These are phyloP conservation scores for Pelusios castaneus DNA, from an alignment of 2,113 vertebrate genomes.

Conservation along the genomic window DNA sequence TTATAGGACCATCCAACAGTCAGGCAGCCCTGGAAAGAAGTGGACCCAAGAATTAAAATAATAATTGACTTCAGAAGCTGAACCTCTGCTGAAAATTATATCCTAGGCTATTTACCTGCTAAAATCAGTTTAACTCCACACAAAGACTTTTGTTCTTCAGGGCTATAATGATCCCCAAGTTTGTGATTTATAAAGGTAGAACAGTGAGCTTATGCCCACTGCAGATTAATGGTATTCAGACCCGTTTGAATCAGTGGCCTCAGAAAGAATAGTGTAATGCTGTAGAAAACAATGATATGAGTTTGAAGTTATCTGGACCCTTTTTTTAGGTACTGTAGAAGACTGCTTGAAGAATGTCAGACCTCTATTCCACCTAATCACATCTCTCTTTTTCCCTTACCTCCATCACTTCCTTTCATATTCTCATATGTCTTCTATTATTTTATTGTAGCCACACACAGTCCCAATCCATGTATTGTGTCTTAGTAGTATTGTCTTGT, in stretches of 20 bases:
- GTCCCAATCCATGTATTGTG: neutral
- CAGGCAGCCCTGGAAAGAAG: neutral
- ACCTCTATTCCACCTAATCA: neutral
- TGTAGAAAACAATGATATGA: neutral
- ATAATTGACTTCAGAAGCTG: neutral
- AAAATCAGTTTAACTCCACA: neutral
- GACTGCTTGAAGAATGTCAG: neutral
- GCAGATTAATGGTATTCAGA: neutral
- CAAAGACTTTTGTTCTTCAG: accelerated
- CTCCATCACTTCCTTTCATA: neutral
- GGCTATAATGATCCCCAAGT: accelerated
- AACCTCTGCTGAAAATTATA: neutral
- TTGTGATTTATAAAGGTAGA: neutral
- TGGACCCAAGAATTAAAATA: neutral
- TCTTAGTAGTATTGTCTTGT: neutral
- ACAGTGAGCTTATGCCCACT: neutral
- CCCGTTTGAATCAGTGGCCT: neutral
- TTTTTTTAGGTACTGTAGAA: neutral
- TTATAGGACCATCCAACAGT: neutral
- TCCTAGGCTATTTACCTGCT: neutral
- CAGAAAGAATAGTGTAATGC: neutral
- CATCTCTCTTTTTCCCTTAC: neutral
- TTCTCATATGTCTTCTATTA: neutral
- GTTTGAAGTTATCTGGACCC: neutral
- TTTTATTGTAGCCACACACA: neutral